Evolutionary conservation across 2,888 invertebrate genomes (phyloP).

Genomic region (Balanococcus diminutus): DNA sequence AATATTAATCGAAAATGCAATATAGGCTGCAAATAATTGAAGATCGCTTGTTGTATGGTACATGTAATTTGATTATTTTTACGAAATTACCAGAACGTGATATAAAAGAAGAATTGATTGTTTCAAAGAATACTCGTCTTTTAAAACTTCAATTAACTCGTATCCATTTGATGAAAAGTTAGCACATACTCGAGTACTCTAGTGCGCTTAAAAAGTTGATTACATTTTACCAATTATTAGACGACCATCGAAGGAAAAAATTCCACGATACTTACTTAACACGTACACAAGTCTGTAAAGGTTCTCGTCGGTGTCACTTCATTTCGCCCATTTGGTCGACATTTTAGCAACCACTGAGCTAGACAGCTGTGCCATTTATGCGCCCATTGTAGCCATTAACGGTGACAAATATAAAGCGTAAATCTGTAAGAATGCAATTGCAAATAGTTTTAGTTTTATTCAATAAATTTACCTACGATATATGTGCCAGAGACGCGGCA

Average conservation of each 20-base stretch:
- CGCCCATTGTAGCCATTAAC: slow-evolving; percentile 38
- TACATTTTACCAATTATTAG: no score
- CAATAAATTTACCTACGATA: slow-evolving; percentile 33
- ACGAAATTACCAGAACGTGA: not conserved
- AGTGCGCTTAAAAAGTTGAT: no score
- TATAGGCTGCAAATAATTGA: not conserved
- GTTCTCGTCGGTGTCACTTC: no score
- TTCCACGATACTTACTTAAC: no score
- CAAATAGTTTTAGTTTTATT: slow-evolving; percentile 31
- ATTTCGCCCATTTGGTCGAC: no score
- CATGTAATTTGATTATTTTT: not conserved
- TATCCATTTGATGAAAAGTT: no score
- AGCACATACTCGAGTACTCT: no score
- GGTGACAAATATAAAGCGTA: slow-evolving; percentile 39
- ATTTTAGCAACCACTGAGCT: not conserved
- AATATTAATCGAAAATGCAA: not conserved
- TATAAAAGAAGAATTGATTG: not conserved
- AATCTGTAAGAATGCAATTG: slow-evolving; percentile 43
- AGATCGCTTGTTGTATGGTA: not conserved
- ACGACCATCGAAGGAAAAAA: no score
- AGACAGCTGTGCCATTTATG: slow-evolving; percentile 39
- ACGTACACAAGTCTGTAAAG: no score
- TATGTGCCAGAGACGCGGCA: not conserved
- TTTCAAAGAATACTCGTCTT: not conserved
- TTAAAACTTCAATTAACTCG: not conserved